Percentiles rank a stretch among this genome's conserved stretches.
phyloP scores from a whole-genome alignment of 2,797 vertebrate species.

The Megaceryle alcyon region DNA sequence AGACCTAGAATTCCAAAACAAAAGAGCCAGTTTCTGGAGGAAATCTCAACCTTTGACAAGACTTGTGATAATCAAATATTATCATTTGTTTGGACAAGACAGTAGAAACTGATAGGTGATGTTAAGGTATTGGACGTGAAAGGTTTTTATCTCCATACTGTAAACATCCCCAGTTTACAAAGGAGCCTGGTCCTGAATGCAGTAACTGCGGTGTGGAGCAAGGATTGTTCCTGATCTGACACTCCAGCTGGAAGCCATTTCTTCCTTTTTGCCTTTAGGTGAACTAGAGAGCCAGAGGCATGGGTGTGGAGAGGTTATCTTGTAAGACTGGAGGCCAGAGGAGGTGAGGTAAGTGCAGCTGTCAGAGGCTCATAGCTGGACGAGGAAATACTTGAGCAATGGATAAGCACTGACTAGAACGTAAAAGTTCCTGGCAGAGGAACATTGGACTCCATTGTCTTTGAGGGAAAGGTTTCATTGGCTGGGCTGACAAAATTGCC shows the following conservation, averaged over 20 bases:
- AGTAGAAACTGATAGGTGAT: neutral
- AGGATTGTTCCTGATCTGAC: neutral
- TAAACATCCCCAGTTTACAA: neutral
- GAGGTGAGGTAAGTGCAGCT: neutral
- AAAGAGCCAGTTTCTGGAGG: neutral
- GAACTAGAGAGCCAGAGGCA: neutral
- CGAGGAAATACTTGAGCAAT: neutral
- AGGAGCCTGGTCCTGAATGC: neutral
- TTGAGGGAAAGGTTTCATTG: neutral
- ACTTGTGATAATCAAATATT: neutral
- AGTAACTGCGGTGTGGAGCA: neutral
- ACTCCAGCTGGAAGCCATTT: neutral
- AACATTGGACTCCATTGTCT: neutral
- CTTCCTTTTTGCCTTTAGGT: neutral
- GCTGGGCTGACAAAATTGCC: neutral
- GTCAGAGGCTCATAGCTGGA: neutral
- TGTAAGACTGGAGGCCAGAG: neutral
- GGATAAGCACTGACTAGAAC: neutral
- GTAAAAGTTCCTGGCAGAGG: neutral
- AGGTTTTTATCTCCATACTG: neutral
- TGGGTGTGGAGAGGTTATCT: fast-evolving
- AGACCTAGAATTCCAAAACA: neutral
- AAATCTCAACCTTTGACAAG: neutral
- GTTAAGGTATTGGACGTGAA: neutral
- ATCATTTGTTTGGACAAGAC: neutral